Evolutionary conservation across 2,113 vertebrate species (phyloP), one percentile per base, ranked within the genome.

Genomic region (Lonchura striata): DNA sequence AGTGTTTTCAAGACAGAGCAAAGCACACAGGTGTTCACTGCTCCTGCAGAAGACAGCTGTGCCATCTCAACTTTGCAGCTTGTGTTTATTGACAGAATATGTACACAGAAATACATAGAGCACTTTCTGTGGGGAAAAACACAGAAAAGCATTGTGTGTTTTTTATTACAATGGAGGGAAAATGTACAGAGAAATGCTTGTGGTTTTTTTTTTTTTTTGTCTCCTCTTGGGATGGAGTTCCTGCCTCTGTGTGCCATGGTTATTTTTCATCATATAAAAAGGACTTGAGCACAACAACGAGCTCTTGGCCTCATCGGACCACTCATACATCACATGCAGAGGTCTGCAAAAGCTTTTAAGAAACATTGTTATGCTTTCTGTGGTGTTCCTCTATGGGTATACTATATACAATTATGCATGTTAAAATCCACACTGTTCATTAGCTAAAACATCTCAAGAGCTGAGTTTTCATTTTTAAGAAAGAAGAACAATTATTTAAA

Each of bases 401-500:
- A 16, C 25, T 59, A 11, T 80, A 78, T 69, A 64, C 42, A 74
- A 57, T 52, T 13, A 6, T 6, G 15, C 10, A 39, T 83, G 46
- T 89, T 57, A 50, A 91, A 94, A 54, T 15, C 13, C 27, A 44
- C 35, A 28, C 13, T 86, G 54, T 87, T 97, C 27, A 16, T 85
- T 83, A 95, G 20, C 21, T 41, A 74, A 90, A 84, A 31, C 52
- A 46, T 82, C 91, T 97, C 22, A 86, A 93, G 60, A 76, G 46
- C 77, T 30, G 30, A 46, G 8, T 65, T 70, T 71, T 53, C 3
- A 53, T 69, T 69, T 81, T 76, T 42, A 65, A 75, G 41, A 59
- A 78, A 46, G 47, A 83, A 66, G 13, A 37, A 12, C 12, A 76
- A 69, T 65, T 91, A 68, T 78, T 63, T 75, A 86, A 74, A 35